Base-by-base conservation (phyloP, 1,140 invertebrate genomes). In the Pentalonia nigronervosa region DNA sequence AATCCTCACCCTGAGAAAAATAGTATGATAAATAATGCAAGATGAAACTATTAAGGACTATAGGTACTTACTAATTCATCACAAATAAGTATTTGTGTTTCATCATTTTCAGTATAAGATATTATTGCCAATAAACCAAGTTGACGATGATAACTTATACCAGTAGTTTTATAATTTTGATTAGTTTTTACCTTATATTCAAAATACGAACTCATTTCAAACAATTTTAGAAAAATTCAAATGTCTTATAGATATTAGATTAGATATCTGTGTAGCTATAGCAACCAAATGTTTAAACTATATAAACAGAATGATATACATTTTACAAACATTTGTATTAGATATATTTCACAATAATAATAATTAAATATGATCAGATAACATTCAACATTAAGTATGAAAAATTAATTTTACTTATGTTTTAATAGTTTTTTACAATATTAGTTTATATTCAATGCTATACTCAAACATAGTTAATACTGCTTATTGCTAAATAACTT, bases 51-150 rank as follows among this genome's bases (percentile, higher is more conserved):
- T 23, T 67, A 8, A 9, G n/a, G 20, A 67, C 7, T 30, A 7
- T 60, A 76, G 6, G 11, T 45, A 91, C 89, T 95, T 95, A 98
- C 97, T 95, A 97, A 96, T 96, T 99, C 98, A 95, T 98, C 97
- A 95, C 98, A 98, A 94, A 99, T 97, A 93, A 97, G 97, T 3
- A 99, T 97, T 94, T 97, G 97, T 94, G 98, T 98, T 53, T 98
- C 98, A 94, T 97, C 97, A 94, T 98, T 97, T 95, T 98, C 97
- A 94, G 97, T 97, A 95, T 97, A 98, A 7, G 97, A 97, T 25
- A 97, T 97, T 76, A 99, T 96, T 84, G 98, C 98, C 53, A 99
- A 95, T 23, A 95, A 90, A 90, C 94, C 93, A 60, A 94, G 94
- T 86, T 95, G 94, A 2, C 93, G 93, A 90, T 95, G 94, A 94